A percentile compares a stretch with the other conserved stretches of the same genome.
These are phyloP conservation scores for Cyphomyrus discorhynchus DNA, from an alignment of 2,113 vertebrate genomes.

Conservation along the genomic window DNA sequence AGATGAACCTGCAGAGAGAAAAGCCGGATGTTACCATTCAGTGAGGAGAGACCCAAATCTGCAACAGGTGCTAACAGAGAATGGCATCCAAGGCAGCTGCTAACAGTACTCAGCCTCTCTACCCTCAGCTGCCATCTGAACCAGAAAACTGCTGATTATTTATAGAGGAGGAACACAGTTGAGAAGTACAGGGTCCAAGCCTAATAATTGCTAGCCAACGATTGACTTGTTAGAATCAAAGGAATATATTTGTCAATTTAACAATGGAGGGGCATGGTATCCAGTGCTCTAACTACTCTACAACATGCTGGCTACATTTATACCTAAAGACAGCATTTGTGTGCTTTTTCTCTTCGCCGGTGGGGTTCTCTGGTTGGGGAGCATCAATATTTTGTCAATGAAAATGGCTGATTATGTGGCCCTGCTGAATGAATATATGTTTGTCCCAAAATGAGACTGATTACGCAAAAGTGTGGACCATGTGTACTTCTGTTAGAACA, in stretches of 20 bases:
- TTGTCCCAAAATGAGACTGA: background rate
- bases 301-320: background rate
- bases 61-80: conserved; percentile 17
- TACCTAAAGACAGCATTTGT: background rate
- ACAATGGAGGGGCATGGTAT: background rate
- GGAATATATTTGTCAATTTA: background rate
- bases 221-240: background rate
- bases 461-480: background rate
- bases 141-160: conserved; percentile 17
- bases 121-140: background rate
- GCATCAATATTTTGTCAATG: background rate
- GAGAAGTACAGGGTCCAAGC: background rate
- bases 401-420: background rate
- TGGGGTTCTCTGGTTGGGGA: background rate
- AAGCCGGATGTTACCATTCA: background rate
- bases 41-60: background rate
- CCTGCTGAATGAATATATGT: background rate
- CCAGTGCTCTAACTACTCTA: background rate
- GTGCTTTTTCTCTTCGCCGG: background rate
- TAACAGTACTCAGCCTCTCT: background rate
- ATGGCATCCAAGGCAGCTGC: conserved; percentile 5
- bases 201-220: background rate
- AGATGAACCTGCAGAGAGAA: background rate
- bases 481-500: background rate
- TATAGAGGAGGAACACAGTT: background rate